phyloP scores from a whole-genome alignment of 2,797 vertebrate genomes.

The Enteromius thamalakanensis region DNA sequence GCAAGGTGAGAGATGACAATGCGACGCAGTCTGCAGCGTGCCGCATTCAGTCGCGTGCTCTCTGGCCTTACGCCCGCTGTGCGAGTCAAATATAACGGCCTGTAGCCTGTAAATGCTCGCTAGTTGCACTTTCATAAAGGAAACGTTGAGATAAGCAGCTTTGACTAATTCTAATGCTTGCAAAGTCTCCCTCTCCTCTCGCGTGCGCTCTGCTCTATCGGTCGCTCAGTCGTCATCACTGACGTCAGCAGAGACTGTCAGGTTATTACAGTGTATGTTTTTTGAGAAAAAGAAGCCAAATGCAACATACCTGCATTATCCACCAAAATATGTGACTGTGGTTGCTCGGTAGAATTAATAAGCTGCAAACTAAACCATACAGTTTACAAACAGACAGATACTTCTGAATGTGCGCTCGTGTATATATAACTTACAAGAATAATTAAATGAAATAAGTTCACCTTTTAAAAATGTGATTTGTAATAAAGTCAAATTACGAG shows the following conservation, averaged over 20 bases:
- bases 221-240: slow-evolving; percentile 27
- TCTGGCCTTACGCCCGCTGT: slow-evolving; percentile 1
- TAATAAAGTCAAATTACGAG: too few relatives aligned
- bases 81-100: slow-evolving; percentile 23
- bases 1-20: background rate
- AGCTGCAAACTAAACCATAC: background rate
- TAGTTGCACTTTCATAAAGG: slow-evolving; percentile 42
- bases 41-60: slow-evolving; percentile 32
- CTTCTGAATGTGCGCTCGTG: background rate
- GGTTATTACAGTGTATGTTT: background rate
- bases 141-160: slow-evolving; percentile 61
- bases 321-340: background rate
- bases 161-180: slow-evolving; percentile 60
- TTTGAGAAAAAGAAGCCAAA: background rate
- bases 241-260: background rate
- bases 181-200: slow-evolving; percentile 48
- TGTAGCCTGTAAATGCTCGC: slow-evolving; percentile 34
- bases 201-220: slow-evolving; percentile 26
- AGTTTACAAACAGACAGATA: background rate
- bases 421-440: too few relatives aligned
- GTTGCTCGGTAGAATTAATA: background rate
- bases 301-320: background rate
- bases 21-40: slow-evolving; percentile 19
- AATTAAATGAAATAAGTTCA: too few relatives aligned
- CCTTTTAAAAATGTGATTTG: too few relatives aligned